Evolutionary conservation across 2,797 vertebrate species (phyloP), one percentile per base, ranked within the genome.

Genomic region (Melanotaenia maccullochi): DNA sequence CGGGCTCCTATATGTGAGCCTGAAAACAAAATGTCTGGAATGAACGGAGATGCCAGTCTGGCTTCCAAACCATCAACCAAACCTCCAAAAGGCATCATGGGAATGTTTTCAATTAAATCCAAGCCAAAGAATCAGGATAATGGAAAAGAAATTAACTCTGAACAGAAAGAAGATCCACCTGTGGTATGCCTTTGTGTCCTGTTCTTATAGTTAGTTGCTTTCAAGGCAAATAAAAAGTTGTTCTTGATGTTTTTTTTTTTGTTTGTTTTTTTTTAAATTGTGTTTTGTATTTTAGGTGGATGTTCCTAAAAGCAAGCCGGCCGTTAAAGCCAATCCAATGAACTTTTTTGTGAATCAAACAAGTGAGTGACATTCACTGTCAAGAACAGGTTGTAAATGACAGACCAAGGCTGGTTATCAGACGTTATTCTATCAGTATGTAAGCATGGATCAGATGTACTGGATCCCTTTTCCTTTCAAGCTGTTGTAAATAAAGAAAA

Each of bases 331-430:
- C 35, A 96, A 68, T 65, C 68, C 90, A 1, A 85, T 95, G 85
- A 97, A 98, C 88, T 98, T 98, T 90, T 99, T 99, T 92, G 96
- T 95, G 57, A 96, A 89, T 92, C 94, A 95, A 88, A 88, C 94
- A 65, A 96, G 96, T 98, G 90, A 97, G 97, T 94, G 20, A 92
- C 79, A 7, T 20, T n/a, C 38, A 1, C 16, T 11, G 28, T 12
- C 9, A 20, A 24, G 14, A 30, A 18, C 25, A 35, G 22, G 16
- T 3, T 54, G 47, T 25, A 9, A 30, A 14, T 1, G 22, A 5
- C n/a, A 30, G 20, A 56, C 16, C 16, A 1, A 28, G 35, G 22
- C 4, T 54, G 52, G n/a, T 0, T 52, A 18, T 47, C 28, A 47
- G 24, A 24, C 25, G 12, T 16, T 35, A 35, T 35, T 25, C 9